These are phyloP conservation scores for Hydrozoanthus tunicans DNA, from an alignment of 64 coral and sea anemone species.

Conservation along the genomic window DNA sequence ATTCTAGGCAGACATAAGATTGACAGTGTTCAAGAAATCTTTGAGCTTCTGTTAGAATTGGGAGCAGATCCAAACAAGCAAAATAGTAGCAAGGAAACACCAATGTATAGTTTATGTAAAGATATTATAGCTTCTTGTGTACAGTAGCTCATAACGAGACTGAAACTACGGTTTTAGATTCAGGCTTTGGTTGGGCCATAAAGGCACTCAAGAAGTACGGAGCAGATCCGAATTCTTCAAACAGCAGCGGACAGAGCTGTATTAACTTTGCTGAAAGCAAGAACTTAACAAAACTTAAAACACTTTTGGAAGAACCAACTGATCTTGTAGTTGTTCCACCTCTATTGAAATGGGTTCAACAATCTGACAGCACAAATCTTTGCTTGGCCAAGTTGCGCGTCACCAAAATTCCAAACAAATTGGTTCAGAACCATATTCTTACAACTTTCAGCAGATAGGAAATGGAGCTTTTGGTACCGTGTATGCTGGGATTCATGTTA, in stretches of 20 bases:
- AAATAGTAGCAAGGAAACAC: background rate
- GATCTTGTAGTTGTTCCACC: background rate
- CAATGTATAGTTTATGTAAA: background rate
- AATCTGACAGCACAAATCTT: background rate
- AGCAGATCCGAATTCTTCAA: constrained; percentile 9
- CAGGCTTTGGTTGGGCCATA: constrained; percentile 2
- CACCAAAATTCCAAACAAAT: background rate
- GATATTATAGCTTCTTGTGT: no score
- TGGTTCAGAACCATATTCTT: background rate
- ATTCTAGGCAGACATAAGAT: background rate
- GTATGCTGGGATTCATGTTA: constrained; percentile 46
- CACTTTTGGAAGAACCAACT: background rate
- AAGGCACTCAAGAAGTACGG: background rate
- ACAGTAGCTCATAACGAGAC: background rate
- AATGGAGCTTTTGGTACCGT: constrained; percentile 29
- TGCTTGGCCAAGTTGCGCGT: constrained; percentile 11
- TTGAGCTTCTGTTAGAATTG: background rate
- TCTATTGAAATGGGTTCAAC: constrained; percentile 4
- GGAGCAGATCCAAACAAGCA: background rate
- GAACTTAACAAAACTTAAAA: background rate
- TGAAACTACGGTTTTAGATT: background rate
- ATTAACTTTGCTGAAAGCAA: background rate
- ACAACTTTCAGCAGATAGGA: background rate
- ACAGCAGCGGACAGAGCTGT: constrained; percentile 1
- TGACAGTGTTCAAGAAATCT: background rate